phyloP scores from a whole-genome alignment of 2,888 invertebrate species.

The Amorpha juglandis region DNA sequence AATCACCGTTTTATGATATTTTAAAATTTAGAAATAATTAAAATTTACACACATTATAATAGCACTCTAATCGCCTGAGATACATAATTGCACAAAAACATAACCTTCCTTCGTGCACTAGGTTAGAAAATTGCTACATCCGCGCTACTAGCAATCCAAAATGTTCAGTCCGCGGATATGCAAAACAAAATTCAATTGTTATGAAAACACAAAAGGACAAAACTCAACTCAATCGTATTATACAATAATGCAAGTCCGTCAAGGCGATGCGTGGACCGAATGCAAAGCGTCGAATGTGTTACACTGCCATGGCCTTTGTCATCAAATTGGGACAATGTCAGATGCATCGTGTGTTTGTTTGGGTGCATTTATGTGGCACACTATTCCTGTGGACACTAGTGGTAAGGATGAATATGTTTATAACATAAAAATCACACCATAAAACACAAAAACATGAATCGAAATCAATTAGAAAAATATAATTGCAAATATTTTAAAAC shows the following conservation, averaged over 20 bases:
- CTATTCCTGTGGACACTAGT: background rate
- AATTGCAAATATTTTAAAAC: too few species aligned
- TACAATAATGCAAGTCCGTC: slow-evolving; percentile 35
- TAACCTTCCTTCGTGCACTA: too few species aligned
- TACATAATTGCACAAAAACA: too few species aligned
- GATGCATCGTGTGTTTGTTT: slow-evolving; percentile 46
- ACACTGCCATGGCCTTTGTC: slow-evolving; percentile 69
- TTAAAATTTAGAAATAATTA: too few species aligned
- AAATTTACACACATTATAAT: too few species aligned
- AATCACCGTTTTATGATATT: too few species aligned
- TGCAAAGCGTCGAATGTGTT: slow-evolving; percentile 46
- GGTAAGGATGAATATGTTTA: too few species aligned
- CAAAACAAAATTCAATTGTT: slow-evolving; percentile 9
- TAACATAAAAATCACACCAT: too few species aligned
- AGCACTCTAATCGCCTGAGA: too few species aligned
- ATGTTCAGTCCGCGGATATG: background rate
- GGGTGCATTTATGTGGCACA: slow-evolving; percentile 13
- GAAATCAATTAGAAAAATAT: too few species aligned
- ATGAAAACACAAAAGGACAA: slow-evolving; percentile 6
- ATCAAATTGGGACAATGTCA: slow-evolving; percentile 64
- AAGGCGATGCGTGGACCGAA: slow-evolving; percentile 45
- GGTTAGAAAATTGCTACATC: background rate
- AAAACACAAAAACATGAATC: too few species aligned
- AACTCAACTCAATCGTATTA: slow-evolving; percentile 19
- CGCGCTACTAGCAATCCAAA: too few species aligned